These are phyloP conservation scores for Suricata suricatta DNA, from an alignment of 2,113 vertebrate genomes.

Conservation along the genomic window DNA sequence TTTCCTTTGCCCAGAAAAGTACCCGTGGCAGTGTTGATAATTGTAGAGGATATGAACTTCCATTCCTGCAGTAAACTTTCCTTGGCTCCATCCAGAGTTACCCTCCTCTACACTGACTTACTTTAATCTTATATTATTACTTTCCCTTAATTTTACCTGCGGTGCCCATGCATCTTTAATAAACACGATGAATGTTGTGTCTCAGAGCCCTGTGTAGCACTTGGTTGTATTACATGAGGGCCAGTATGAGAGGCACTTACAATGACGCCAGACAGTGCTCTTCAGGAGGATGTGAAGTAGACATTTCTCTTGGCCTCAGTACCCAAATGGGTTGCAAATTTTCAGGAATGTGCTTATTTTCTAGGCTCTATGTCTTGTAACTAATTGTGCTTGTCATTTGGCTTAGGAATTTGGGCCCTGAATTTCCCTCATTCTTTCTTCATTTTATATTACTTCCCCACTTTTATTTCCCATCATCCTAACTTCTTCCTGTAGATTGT, in stretches of 20 bases:
- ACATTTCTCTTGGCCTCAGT: neutral
- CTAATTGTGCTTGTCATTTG: neutral
- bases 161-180: neutral
- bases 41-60: neutral
- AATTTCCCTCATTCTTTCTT: neutral
- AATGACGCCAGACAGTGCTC: fast-evolving
- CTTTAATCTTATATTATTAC: neutral
- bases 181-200: neutral
- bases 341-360: neutral
- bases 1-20: neutral
- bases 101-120: neutral
- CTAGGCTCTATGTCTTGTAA: neutral
- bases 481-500: neutral
- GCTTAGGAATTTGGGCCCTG: neutral
- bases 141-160: neutral
- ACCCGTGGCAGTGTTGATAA: neutral
- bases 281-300: neutral
- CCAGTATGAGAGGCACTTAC: fast-evolving
- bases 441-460: neutral
- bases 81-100: neutral
- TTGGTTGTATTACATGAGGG: neutral
- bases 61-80: neutral
- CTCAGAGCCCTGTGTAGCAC: fast-evolving
- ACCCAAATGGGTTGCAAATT: neutral
- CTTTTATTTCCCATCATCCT: neutral